Percentiles rank a stretch among this genome's conserved stretches.
Conservation (phyloP, 2,888 invertebrate genomes). For the Drosophila paranaensis region DNA sequence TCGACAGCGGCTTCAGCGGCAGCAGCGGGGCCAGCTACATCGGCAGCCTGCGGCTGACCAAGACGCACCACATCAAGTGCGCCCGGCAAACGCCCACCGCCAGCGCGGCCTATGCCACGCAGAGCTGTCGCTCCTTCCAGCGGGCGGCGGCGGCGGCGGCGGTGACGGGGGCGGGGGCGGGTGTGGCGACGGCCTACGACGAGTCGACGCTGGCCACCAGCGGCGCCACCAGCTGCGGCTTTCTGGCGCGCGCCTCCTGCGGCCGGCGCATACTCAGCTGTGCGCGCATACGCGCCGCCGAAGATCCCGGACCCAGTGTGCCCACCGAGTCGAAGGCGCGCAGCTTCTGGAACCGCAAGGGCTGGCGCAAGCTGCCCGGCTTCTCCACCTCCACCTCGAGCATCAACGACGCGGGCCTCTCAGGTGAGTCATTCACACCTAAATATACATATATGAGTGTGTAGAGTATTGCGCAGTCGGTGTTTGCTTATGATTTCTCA, state of each 20-base stretch:
- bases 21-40: constrained; percentile 93
- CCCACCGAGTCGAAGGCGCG: constrained; percentile 83
- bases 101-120: constrained; percentile 77
- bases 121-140: constrained; percentile 84
- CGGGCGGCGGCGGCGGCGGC: constrained; percentile 46
- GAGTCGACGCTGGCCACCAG: constrained; percentile 26
- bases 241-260: constrained; percentile 85
- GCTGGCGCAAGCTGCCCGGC: constrained; percentile 91
- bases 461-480: not conserved
- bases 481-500: not conserved
- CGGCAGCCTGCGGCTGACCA: constrained; percentile 87
- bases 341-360: constrained; percentile 90
- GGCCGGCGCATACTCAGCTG: constrained; percentile 83
- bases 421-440: constrained; percentile 86
- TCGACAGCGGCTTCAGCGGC: constrained; percentile 93
- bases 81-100: constrained; percentile 66
- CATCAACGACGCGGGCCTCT: constrained; percentile 88
- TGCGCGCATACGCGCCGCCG: constrained; percentile 86
- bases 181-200: constrained; percentile 43
- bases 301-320: constrained; percentile 83
- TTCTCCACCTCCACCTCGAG: constrained; percentile 90
- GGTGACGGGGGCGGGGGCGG: too few relatives aligned
- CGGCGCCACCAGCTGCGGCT: constrained; percentile 46
- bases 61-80: constrained; percentile 82
- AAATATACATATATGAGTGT: not conserved